Base-by-base conservation (phyloP, 2,888 invertebrate genomes). In the Melanotus villosus region DNA sequence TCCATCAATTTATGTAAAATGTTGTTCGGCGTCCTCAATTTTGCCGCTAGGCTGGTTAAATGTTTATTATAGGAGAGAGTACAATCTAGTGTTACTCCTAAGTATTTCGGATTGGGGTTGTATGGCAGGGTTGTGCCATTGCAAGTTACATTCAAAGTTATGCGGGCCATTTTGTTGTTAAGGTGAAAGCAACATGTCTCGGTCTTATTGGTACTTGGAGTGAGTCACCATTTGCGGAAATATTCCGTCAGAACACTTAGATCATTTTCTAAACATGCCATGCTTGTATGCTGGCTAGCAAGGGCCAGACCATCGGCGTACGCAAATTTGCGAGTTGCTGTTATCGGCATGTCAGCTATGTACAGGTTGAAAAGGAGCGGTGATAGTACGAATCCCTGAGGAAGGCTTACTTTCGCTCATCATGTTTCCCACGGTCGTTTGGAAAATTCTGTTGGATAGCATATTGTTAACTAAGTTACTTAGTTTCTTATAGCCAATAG, bases 321-420 rank as follows among this genome's bases (percentile, higher is more conserved):
- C 14, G 30, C 14, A 57, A 56, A 57, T 23, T 57, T 64, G n/a
- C 54, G 54, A 21, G 26, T 14, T 59, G 34, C 38, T 19, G 56
- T 64, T 23, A 10, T 54, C 9, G 56, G 56, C 16, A 56, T 14
- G 43, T 57, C 57, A 43, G 59, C 56, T 16, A 16, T 26, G n/a
- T 64, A 64, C 5, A 64, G 14, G 36, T 64, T 64, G 16, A 64
- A 43, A 9, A 57, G 30, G 3, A 65, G 18, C 19, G 57, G 57
- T 9, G 65, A 56, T 18, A 65, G 57, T 10, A 65, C 65, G 19
- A 57, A 57, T 16, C 43, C 65, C 32, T 65, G 65, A 10, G 57
- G 26, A 36, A 65, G 54, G n/a, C n/a, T 45, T 45, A 5, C 10
- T 5, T 10, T n/a, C 10, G 34, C 6, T 34, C 34, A n/a, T 5